These are phyloP conservation scores for Picus viridis DNA, from an alignment of 2,797 vertebrate genomes.

Conservation along the genomic window DNA sequence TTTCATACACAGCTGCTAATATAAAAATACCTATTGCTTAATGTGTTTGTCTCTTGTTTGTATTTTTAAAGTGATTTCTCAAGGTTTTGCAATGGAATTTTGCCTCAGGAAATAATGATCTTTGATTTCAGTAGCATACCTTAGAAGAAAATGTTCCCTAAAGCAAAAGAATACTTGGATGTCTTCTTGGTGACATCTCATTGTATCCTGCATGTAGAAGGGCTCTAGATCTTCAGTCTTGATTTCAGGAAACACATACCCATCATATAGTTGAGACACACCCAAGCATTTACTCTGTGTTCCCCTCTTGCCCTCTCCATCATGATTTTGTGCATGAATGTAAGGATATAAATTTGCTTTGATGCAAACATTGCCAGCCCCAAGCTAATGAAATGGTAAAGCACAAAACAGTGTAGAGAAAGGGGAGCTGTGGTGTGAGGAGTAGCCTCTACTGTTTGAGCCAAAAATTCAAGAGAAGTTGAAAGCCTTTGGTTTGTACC, in stretches of 20 bases:
- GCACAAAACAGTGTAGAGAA: neutral
- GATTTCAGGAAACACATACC: neutral
- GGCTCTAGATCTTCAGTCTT: conserved; percentile 6
- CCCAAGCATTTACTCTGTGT: accelerated
- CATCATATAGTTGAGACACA: neutral
- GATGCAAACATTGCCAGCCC: neutral
- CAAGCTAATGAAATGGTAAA: neutral
- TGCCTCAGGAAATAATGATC: conserved; percentile 3
- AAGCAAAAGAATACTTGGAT: conserved; percentile 27
- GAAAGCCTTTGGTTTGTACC: conserved; percentile 12
- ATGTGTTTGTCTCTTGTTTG: conserved; percentile 13
- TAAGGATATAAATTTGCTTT: neutral
- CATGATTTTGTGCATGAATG: neutral
- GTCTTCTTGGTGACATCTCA: neutral
- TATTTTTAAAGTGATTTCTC: conserved; percentile 57
- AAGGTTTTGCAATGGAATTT: conserved; percentile 57
- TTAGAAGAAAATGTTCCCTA: conserved; percentile 25
- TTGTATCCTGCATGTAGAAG: neutral
- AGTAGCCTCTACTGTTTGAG: neutral
- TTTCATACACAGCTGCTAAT: neutral
- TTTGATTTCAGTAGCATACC: conserved; percentile 31
- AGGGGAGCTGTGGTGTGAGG: conserved; percentile 1
- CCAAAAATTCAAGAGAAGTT: conserved; percentile 9
- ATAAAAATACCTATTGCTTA: conserved; percentile 50
- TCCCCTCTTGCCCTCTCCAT: neutral